Percentiles rank a stretch among this genome's conserved stretches.
These are phyloP conservation scores for Sapayoa aenigma DNA, from an alignment of 2,113 vertebrate species.

Conservation along the genomic window DNA sequence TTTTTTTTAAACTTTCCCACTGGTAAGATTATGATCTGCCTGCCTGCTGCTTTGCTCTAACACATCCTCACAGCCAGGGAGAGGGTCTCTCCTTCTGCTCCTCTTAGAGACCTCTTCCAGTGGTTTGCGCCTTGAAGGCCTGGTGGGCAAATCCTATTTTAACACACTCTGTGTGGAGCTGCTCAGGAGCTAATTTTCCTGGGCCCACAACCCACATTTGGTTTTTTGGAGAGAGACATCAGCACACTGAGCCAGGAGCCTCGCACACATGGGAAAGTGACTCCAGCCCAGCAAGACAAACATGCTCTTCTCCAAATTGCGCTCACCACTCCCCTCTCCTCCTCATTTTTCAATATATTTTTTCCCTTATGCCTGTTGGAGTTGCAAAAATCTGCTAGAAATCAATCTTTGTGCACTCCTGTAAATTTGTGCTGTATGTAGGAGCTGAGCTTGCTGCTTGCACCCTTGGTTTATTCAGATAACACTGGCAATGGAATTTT, in stretches of 20 bases:
- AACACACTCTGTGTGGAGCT: neutral
- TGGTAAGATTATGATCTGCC: neutral
- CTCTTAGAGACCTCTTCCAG: neutral
- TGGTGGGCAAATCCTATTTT: neutral
- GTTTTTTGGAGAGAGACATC: neutral
- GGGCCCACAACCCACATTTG: rapidly evolving
- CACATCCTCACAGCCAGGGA: neutral
- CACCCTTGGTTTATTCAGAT: neutral
- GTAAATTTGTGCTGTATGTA: neutral
- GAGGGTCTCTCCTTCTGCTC: neutral
- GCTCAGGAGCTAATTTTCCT: neutral
- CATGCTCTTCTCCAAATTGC: rapidly evolving
- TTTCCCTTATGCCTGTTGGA: neutral
- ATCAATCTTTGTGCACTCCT: neutral
- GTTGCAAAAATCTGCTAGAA: neutral
- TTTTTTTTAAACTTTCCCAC: neutral
- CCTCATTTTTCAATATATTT: neutral
- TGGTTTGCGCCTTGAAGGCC: neutral
- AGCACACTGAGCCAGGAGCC: neutral
- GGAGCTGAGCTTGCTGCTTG: neutral
- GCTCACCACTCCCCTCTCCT: neutral
- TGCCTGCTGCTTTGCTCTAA: neutral
- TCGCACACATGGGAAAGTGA: rapidly evolving
- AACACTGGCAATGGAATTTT: neutral
- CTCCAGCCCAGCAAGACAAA: neutral